Conservation (phyloP, 2,888 invertebrate genomes). For the Tanytarsus gracilentus region DNA sequence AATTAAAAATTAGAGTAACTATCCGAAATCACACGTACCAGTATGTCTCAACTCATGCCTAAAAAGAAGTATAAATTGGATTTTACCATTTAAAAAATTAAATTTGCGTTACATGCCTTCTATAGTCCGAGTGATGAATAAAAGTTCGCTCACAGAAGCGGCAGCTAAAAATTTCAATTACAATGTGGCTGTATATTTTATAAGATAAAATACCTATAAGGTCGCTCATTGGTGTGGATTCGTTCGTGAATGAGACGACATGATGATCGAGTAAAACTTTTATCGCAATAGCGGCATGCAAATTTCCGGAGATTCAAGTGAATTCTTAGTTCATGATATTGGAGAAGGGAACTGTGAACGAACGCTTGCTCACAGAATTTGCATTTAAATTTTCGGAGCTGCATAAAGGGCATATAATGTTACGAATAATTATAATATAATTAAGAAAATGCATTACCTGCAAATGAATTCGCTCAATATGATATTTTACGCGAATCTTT, state of each 20-base stretch:
- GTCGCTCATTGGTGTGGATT: conserved; percentile 6
- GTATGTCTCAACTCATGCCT: background rate
- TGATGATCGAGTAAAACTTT: background rate
- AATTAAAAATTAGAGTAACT: no score
- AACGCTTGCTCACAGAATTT: background rate
- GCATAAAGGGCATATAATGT: no score
- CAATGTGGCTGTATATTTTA: background rate
- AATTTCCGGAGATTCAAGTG: background rate
- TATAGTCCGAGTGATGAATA: background rate
- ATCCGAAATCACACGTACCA: no score
- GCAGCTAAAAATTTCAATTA: background rate
- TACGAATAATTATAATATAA: no score
- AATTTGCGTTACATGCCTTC: no score
- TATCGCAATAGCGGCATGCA: background rate
- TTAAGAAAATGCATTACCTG: no score
- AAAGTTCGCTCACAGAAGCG: background rate
- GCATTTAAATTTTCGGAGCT: background rate
- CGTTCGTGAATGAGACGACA: background rate
- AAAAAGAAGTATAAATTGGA: no score
- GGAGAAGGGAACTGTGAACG: background rate
- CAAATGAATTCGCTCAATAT: background rate
- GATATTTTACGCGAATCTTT: conserved; percentile 1
- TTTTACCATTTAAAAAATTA: no score
- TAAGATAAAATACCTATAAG: background rate
- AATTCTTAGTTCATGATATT: background rate